Percentiles rank a stretch among this genome's conserved stretches.
These are phyloP conservation scores for Cosmopolites sordidus DNA, from an alignment of 2,888 invertebrate genomes.

Conservation along the genomic window DNA sequence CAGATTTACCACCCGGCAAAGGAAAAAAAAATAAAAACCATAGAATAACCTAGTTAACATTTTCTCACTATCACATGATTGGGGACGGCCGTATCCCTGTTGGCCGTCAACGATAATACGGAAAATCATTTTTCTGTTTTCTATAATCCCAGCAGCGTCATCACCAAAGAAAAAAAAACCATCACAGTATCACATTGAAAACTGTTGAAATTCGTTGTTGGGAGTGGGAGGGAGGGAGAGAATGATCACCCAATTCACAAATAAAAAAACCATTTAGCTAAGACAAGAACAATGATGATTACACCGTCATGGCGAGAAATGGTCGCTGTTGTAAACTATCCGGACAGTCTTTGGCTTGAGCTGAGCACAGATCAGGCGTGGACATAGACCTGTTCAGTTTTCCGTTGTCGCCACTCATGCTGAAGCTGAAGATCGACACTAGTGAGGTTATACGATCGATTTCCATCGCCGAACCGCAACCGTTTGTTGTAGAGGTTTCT, in stretches of 20 bases:
- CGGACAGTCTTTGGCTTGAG: slow-evolving; percentile 52
- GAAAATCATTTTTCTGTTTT: background rate
- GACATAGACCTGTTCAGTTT: slow-evolving; percentile 51
- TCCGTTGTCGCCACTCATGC: slow-evolving; percentile 35
- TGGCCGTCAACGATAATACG: no score
- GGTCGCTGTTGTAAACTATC: slow-evolving; percentile 49
- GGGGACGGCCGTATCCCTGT: background rate
- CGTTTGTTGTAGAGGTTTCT: slow-evolving; percentile 11
- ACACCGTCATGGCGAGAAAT: slow-evolving; percentile 55
- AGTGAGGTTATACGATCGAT: slow-evolving; percentile 57
- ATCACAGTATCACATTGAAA: slow-evolving; percentile 30
- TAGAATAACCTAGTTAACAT: slow-evolving; percentile 35
- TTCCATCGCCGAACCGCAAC: slow-evolving; percentile 48
- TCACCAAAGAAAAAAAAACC: slow-evolving; percentile 25
- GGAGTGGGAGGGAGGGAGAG: background rate
- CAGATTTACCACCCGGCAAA: slow-evolving; percentile 27
- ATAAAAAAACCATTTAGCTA: slow-evolving; percentile 7
- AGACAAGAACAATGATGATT: slow-evolving; percentile 36
- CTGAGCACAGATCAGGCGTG: slow-evolving; percentile 54
- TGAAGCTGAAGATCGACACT: slow-evolving; percentile 58
- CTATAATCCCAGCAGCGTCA: background rate
- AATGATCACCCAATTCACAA: background rate
- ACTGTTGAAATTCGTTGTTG: slow-evolving; percentile 25
- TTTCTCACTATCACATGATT: slow-evolving; percentile 39
- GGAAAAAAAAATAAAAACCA: slow-evolving; percentile 40